Evolutionary conservation across 1,140 invertebrate genomes (phyloP).

Genomic region (Anastrepha obliqua): DNA sequence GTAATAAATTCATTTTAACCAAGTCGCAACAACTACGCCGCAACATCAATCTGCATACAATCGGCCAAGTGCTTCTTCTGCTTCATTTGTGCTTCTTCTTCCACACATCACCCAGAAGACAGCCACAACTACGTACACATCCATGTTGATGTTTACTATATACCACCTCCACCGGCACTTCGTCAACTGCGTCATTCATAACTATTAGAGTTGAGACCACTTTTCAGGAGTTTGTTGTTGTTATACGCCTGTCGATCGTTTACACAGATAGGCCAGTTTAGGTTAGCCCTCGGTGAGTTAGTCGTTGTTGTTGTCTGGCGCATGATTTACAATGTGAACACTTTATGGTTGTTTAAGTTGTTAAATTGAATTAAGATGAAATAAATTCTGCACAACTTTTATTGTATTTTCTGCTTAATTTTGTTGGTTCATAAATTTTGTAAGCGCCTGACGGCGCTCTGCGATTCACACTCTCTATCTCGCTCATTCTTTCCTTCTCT

Average conservation of each 20-base stretch:
- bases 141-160: background rate
- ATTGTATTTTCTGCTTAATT: constrained; percentile 18
- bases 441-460: constrained; percentile 60
- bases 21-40: constrained; percentile 14
- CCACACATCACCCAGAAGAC: background rate
- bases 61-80: background rate
- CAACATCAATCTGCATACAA: constrained; percentile 48
- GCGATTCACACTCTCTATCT: background rate
- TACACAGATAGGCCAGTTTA: constrained; percentile 7
- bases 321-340: constrained; percentile 73
- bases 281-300: background rate
- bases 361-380: constrained; percentile 74
- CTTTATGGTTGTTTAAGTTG: constrained; percentile 74
- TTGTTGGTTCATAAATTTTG: constrained; percentile 74
- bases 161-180: background rate
- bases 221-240: constrained; percentile 23
- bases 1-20: constrained; percentile 38
- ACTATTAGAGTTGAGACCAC: background rate
- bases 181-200: constrained; percentile 41
- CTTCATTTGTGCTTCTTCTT: background rate
- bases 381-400: constrained; percentile 72
- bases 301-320: constrained; percentile 20
- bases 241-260: background rate
- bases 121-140: background rate
- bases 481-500: background rate